These are phyloP conservation scores for Tylochromis polylepis DNA, from an alignment of 2,113 vertebrate species.

Conservation along the genomic window DNA sequence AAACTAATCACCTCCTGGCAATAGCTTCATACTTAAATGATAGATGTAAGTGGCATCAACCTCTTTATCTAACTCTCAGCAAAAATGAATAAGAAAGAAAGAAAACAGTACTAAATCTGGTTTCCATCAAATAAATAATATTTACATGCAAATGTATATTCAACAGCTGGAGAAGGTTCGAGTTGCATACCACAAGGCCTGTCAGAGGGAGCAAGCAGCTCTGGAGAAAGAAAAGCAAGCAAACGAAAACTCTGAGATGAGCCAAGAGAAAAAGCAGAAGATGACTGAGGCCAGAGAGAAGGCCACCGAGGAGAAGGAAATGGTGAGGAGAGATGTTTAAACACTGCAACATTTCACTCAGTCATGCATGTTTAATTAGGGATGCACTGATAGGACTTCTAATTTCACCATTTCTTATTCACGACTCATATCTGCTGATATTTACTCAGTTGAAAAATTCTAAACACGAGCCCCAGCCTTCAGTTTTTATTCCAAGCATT, in stretches of 20 bases:
- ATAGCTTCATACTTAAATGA: neutral
- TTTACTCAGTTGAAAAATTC: slow-evolving; percentile 26
- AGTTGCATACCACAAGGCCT: slow-evolving; percentile 67
- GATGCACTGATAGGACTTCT: neutral
- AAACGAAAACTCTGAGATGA: slow-evolving; percentile 64
- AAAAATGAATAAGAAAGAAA: neutral
- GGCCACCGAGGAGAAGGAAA: slow-evolving; percentile 59
- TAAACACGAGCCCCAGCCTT: slow-evolving; percentile 20
- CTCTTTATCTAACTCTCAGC: neutral
- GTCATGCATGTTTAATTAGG: neutral
- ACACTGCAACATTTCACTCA: neutral
- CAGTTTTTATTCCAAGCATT: neutral
- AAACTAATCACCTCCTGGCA: neutral
- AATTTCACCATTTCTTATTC: neutral
- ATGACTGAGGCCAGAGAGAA: slow-evolving; percentile 61
- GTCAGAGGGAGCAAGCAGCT: slow-evolving; percentile 64
- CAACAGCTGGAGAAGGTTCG: slow-evolving; percentile 73
- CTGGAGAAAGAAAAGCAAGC: slow-evolving; percentile 67
- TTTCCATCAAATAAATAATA: neutral
- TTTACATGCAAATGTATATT: neutral
- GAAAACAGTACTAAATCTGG: neutral
- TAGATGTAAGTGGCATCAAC: neutral
- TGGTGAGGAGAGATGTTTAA: slow-evolving; percentile 51
- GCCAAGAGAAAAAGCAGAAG: slow-evolving; percentile 70
- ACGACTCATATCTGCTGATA: slow-evolving; percentile 1